These are phyloP conservation scores for Drosophila leonis DNA, from an alignment of 2,888 invertebrate genomes.

Conservation along the genomic window DNA sequence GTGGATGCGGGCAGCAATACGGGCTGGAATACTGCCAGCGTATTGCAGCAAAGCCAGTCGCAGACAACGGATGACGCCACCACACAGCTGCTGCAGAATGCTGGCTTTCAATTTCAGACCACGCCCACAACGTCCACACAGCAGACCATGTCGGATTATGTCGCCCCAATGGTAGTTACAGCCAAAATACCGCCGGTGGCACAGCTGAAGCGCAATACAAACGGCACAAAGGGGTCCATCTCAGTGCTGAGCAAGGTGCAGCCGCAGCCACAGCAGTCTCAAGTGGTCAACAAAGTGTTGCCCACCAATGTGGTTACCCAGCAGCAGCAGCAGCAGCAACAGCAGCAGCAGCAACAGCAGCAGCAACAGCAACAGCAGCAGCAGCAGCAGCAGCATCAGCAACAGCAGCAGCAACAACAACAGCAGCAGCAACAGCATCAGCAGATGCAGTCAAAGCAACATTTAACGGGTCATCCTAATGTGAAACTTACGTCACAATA, in stretches of 20 bases:
- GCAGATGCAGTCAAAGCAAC: constrained; percentile 33
- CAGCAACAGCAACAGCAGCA: constrained; percentile 23
- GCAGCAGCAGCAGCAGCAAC: constrained; percentile 43
- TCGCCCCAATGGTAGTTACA: constrained; percentile 65
- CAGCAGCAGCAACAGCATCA: constrained; percentile 20
- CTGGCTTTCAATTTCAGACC: constrained; percentile 67
- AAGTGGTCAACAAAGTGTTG: constrained; percentile 82
- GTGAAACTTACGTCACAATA: constrained; percentile 31
- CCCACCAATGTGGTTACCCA: constrained; percentile 70
- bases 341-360: constrained; percentile 3
- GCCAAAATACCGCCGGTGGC: constrained; percentile 75
- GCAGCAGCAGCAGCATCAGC: constrained; percentile 21
- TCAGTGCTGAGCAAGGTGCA: constrained; percentile 77
- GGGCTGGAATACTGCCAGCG: constrained; percentile 63
- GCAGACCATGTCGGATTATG: constrained; percentile 50
- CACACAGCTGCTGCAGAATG: constrained; percentile 68
- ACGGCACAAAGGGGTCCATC: constrained; percentile 47
- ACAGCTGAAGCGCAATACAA: constrained; percentile 68
- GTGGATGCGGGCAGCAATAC: constrained; percentile 82
- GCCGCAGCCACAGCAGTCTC: constrained; percentile 69
- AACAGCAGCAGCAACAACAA: constrained; percentile 4
- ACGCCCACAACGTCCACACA: constrained; percentile 45
- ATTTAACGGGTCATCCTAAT: not conserved
- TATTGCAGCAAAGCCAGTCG: constrained; percentile 61
- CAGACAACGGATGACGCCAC: constrained; percentile 64